These are phyloP conservation scores for Pachliopta kotzebuea DNA, from an alignment of 2,888 invertebrate species.

Conservation along the genomic window DNA sequence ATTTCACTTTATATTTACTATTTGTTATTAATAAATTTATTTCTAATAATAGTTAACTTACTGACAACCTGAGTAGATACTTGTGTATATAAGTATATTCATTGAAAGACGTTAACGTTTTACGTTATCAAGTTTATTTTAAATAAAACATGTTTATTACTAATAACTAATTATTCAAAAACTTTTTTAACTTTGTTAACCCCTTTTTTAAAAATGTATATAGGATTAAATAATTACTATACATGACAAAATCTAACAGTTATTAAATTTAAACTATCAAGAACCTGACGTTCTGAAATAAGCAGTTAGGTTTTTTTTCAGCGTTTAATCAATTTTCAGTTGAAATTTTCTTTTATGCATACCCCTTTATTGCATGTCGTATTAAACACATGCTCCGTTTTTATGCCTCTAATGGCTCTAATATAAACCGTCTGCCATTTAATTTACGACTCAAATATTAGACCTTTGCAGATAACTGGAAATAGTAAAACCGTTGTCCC, in stretches of 20 bases:
- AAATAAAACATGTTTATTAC: too few species aligned
- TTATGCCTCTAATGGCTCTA: conserved; percentile 2
- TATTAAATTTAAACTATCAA: not conserved
- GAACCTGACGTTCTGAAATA: not conserved
- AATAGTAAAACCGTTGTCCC: not conserved
- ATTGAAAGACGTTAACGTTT: too few species aligned
- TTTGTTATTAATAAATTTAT: too few species aligned
- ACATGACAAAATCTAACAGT: not conserved
- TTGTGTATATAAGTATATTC: too few species aligned
- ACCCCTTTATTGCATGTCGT: conserved; percentile 1
- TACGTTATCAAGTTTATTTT: too few species aligned
- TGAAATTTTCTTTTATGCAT: not conserved
- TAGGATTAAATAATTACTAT: too few species aligned
- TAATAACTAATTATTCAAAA: too few species aligned
- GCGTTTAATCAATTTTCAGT: not conserved
- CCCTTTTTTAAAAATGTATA: too few species aligned
- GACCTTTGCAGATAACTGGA: not conserved
- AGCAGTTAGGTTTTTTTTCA: not conserved
- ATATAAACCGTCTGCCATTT: conserved; percentile 7
- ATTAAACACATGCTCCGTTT: conserved; percentile 6
- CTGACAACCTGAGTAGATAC: too few species aligned
- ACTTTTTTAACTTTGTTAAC: too few species aligned
- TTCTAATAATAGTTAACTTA: too few species aligned
- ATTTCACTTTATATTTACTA: too few species aligned
- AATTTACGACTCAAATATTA: conserved; percentile 3